phyloP scores from a whole-genome alignment of 2,797 vertebrate genomes.

The Caiman crocodilus region DNA sequence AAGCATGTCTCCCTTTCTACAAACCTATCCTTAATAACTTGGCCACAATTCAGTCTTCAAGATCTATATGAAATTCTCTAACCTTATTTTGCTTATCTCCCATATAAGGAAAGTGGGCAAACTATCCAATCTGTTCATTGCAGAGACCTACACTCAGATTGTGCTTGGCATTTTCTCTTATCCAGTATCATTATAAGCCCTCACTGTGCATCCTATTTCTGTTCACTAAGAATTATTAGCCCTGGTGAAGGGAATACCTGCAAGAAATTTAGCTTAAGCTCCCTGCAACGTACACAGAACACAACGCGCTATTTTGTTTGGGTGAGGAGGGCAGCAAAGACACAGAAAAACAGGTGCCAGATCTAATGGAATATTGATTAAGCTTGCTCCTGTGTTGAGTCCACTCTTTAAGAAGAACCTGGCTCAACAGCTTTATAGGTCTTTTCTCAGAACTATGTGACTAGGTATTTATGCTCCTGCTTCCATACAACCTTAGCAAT shows the following conservation, averaged over 20 bases:
- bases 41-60: no score
- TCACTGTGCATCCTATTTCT: not conserved
- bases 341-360: not conserved
- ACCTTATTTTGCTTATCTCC: not conserved
- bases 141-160: not conserved
- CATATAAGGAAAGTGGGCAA: constrained; percentile 4
- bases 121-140: not conserved
- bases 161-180: not conserved
- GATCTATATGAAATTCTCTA: not conserved
- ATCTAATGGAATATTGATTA: not conserved
- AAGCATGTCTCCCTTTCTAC: not conserved
- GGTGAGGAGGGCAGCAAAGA: not conserved
- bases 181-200: not conserved
- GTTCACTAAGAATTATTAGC: not conserved
- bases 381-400: not conserved
- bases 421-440: not conserved
- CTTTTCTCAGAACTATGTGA: not conserved
- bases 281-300: not conserved
- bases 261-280: not conserved
- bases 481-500: not conserved
- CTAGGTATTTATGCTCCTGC: not conserved
- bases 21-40: not conserved
- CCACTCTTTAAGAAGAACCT: not conserved
- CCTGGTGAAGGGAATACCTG: not conserved
- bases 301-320: rapidly evolving